These are phyloP conservation scores for Orchesella flavescens DNA, from an alignment of 2,888 invertebrate genomes.

Conservation along the genomic window DNA sequence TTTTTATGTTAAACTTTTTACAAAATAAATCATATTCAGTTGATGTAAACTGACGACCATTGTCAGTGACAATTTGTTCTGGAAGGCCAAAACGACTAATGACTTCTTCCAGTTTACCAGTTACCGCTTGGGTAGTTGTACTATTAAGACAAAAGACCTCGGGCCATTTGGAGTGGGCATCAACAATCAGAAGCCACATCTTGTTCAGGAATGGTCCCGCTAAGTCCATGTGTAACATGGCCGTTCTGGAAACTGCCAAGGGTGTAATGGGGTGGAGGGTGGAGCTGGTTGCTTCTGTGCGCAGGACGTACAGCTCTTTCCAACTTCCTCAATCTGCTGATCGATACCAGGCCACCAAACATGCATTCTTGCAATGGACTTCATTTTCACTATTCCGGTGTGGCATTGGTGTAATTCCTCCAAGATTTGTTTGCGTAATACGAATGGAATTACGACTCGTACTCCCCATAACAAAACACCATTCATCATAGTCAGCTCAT, in stretches of 20 bases:
- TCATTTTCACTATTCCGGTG: constrained; percentile 57
- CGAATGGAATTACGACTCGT: constrained; percentile 57
- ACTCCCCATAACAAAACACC: constrained; percentile 60
- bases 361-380: constrained; percentile 18
- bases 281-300: constrained; percentile 9
- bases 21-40: constrained; percentile 39
- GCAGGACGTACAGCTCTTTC: constrained; percentile 11
- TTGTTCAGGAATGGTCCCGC: constrained; percentile 55
- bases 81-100: constrained; percentile 24
- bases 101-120: neutral
- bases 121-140: constrained; percentile 23
- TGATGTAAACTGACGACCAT: constrained; percentile 44
- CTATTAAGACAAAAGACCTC: constrained; percentile 43
- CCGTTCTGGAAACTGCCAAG: constrained; percentile 56
- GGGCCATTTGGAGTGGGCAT: constrained; percentile 62
- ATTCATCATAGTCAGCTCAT: constrained; percentile 48
- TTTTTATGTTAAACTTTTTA: constrained; percentile 17
- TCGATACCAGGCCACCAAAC: constrained; percentile 51
- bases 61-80: constrained; percentile 49
- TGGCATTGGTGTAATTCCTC: constrained; percentile 45
- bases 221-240: constrained; percentile 56
- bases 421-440: constrained; percentile 32
- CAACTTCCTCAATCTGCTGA: constrained; percentile 45
- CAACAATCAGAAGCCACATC: constrained; percentile 5
- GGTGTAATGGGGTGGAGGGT: constrained; percentile 42